Evolutionary conservation across 2,113 vertebrate species (phyloP).

Genomic region (Dipodomys ordii): DNA sequence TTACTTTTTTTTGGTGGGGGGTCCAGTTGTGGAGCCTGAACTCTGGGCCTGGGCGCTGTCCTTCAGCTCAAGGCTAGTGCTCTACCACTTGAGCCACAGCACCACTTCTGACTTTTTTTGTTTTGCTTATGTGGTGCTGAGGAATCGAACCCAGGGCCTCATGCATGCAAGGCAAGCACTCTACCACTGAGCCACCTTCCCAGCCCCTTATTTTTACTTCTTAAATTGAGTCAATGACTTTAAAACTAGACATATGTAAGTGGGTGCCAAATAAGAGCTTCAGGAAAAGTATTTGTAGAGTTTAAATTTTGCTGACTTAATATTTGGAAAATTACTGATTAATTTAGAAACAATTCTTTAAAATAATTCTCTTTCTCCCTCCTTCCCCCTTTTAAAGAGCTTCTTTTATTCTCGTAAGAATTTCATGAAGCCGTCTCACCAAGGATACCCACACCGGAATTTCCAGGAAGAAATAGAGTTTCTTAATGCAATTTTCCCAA

Average conservation of each 20-base stretch:
- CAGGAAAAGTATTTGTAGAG: not conserved
- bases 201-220: not conserved
- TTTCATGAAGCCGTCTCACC: constrained; percentile 99
- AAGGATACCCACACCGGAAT: constrained; percentile 99
- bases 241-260: not conserved
- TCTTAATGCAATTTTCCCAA: constrained; percentile 99
- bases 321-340: not conserved
- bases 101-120: too few relatives aligned
- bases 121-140: too few relatives aligned
- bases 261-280: not conserved
- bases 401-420: constrained; percentile 99
- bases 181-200: too few relatives aligned
- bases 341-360: not conserved
- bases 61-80: too few relatives aligned
- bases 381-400: constrained; percentile 88
- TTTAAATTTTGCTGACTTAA: not conserved
- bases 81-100: too few relatives aligned
- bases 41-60: too few relatives aligned
- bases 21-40: too few relatives aligned
- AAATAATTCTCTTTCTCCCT: not conserved
- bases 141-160: too few relatives aligned
- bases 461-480: constrained; percentile 99
- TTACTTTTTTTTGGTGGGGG: too few relatives aligned
- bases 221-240: not conserved
- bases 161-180: too few relatives aligned